Conservation (phyloP, 2,888 invertebrate genomes). For the Diachrysia chrysitis region DNA sequence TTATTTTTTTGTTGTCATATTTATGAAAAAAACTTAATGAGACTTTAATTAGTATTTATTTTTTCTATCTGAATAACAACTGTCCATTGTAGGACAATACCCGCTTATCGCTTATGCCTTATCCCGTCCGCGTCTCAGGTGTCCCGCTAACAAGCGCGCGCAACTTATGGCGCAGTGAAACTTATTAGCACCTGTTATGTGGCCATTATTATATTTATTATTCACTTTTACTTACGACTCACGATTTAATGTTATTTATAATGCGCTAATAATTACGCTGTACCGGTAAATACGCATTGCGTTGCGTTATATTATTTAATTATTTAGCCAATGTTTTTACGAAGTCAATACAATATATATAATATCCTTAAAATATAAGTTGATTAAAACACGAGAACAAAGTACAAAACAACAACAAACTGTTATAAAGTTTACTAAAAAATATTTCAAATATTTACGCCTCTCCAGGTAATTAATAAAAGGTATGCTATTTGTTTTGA, state of each 20-base stretch:
- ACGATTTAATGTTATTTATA: conserved; percentile 24
- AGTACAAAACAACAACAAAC: not conserved
- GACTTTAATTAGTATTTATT: too few relatives aligned
- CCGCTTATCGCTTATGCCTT: conserved; percentile 27
- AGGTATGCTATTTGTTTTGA: not conserved
- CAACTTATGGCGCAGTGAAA: conserved; percentile 61
- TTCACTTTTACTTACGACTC: conserved; percentile 54
- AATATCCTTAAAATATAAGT: too few relatives aligned
- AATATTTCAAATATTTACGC: not conserved
- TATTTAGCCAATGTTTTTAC: not conserved
- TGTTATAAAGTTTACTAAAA: too few relatives aligned
- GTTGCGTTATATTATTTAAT: not conserved
- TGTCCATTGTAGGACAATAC: too few relatives aligned
- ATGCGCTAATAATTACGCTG: conserved; percentile 12
- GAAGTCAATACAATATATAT: too few relatives aligned
- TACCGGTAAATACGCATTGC: conserved; percentile 10
- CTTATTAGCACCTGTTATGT: conserved; percentile 59
- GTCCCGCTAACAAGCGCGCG: conserved; percentile 49
- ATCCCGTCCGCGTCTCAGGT: conserved; percentile 30
- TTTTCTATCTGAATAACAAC: too few relatives aligned
- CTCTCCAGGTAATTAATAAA: not conserved
- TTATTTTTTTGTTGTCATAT: too few relatives aligned
- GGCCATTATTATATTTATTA: conserved; percentile 45
- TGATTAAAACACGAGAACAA: too few relatives aligned
- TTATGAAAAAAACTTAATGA: too few relatives aligned